A percentile compares a stretch with the other conserved stretches of the same genome.
Evolutionary conservation across 2,113 vertebrate genomes (phyloP).

Genomic region (Peromyscus leucopus): DNA sequence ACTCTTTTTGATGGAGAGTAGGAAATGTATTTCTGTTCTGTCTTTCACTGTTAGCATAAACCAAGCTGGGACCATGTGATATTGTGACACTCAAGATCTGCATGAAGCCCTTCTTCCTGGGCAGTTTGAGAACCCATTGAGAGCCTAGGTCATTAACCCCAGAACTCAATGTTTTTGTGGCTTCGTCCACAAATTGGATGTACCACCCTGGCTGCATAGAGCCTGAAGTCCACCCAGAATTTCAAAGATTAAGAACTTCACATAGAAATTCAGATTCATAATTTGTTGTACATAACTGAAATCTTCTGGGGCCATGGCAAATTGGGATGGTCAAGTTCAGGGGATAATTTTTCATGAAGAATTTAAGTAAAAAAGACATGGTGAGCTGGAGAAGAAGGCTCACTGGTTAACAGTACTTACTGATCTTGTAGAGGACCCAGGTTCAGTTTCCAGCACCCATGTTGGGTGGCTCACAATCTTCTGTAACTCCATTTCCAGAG

Average conservation of each 20-base stretch:
- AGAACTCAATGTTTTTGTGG: background rate
- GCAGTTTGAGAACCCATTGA: background rate
- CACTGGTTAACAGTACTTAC: background rate
- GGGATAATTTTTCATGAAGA: background rate
- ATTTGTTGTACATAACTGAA: background rate
- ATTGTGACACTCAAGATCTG: background rate
- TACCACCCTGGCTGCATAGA: accelerated
- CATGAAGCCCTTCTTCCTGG: background rate
- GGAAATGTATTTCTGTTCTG: too few species aligned
- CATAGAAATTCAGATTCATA: background rate
- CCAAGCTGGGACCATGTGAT: too few species aligned
- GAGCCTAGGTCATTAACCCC: background rate
- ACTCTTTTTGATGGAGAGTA: too few species aligned
- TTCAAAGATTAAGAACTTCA: background rate
- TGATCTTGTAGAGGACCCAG: background rate
- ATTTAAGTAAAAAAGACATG: background rate
- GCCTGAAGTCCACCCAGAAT: background rate
- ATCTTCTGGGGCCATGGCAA: background rate
- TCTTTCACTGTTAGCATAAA: too few species aligned
- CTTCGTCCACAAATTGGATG: background rate
- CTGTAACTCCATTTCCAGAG: background rate
- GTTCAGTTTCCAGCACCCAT: background rate
- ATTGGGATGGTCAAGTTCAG: background rate
- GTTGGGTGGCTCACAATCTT: background rate
- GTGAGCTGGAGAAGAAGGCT: background rate